Evolutionary conservation across 2,113 vertebrate genomes (phyloP).

Genomic region (Pithys albifrons): DNA sequence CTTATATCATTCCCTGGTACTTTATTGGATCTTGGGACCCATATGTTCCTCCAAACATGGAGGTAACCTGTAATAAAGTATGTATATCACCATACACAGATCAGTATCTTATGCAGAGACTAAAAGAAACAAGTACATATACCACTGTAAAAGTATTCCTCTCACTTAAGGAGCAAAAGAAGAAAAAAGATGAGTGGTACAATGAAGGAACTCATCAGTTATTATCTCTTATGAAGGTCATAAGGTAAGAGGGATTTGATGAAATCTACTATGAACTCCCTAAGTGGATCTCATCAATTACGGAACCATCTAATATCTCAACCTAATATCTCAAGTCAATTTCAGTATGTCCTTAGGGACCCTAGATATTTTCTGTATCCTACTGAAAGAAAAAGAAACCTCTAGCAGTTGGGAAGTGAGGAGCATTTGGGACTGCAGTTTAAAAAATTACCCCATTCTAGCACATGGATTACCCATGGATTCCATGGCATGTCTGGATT

Average conservation of each 20-base stretch:
- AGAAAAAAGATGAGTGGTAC: neutral
- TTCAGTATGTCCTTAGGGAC: neutral
- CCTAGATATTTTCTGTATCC: neutral
- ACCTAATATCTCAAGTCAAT: neutral
- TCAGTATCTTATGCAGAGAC: neutral
- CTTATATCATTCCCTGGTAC: conserved; percentile 68
- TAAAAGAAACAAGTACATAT: neutral
- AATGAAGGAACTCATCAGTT: neutral
- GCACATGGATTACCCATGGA: neutral
- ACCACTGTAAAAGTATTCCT: neutral
- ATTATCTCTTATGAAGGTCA: neutral
- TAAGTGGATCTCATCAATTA: neutral
- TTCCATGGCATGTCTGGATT: neutral
- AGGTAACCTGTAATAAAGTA: conserved; percentile 71
- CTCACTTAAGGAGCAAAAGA: neutral
- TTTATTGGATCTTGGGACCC: conserved; percentile 38
- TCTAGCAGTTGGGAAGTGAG: neutral
- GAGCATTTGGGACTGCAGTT: neutral
- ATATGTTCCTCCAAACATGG: conserved; percentile 73
- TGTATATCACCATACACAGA: neutral
- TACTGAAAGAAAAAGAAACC: neutral
- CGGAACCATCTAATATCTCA: neutral
- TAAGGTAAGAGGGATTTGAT: neutral
- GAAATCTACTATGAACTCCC: neutral
- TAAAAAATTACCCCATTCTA: neutral